Conservation (phyloP, 2,797 vertebrate genomes). For the Phalloptychus januarius region DNA sequence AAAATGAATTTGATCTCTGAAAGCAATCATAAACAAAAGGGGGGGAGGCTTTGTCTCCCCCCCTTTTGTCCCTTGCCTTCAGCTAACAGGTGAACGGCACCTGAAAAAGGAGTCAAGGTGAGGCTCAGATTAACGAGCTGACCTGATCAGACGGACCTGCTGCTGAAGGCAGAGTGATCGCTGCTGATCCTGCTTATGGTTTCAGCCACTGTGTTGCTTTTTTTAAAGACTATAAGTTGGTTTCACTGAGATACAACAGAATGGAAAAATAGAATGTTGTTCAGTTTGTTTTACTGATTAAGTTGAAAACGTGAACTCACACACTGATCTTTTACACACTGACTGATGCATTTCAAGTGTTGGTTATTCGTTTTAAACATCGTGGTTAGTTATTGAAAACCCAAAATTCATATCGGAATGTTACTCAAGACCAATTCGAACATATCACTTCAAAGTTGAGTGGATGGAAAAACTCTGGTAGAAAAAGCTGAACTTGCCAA, state of each 20-base stretch:
- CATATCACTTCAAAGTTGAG: background rate
- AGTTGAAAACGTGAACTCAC: background rate
- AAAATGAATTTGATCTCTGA: slow-evolving; percentile 32
- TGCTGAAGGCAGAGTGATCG: background rate
- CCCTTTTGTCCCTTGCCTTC: slow-evolving; percentile 10
- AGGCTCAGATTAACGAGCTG: background rate
- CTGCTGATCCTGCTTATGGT: background rate
- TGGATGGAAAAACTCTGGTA: background rate
- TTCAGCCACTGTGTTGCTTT: background rate
- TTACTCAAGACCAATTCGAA: background rate
- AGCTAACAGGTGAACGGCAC: slow-evolving; percentile 28
- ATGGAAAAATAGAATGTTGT: background rate
- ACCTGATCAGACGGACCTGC: background rate
- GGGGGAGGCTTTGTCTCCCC: background rate
- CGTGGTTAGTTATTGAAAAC: background rate
- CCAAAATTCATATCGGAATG: background rate
- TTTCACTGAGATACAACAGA: background rate
- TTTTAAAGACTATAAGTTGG: background rate
- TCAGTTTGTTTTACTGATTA: background rate
- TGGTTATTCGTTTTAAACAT: background rate
- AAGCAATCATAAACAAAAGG: slow-evolving; percentile 27
- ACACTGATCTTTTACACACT: no score
- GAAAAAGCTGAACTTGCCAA: background rate
- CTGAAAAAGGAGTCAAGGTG: slow-evolving; percentile 9
- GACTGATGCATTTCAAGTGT: background rate